Conservation (phyloP, 2,888 invertebrate species). For the Euplagia quadripunctaria region DNA sequence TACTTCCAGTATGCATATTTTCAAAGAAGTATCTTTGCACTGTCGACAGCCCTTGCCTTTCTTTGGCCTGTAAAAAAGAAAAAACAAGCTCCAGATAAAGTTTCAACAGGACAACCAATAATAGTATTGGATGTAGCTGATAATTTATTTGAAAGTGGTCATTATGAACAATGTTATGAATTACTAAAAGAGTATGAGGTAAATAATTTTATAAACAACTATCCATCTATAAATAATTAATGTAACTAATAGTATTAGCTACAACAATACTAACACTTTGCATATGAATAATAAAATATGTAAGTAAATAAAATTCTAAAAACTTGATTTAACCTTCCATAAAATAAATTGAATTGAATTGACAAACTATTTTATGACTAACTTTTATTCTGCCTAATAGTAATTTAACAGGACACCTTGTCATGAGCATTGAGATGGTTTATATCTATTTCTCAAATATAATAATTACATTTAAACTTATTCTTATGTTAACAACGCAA, state of each 20-base stretch:
- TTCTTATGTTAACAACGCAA: no score
- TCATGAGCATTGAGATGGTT: no score
- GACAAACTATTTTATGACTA: no score
- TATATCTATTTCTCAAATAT: no score
- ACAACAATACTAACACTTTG: no score
- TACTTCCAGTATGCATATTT: slow-evolving; percentile 10
- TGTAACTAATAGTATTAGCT: background rate
- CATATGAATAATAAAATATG: no score
- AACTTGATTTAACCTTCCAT: no score
- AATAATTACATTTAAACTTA: no score
- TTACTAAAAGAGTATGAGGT: slow-evolving; percentile 87
- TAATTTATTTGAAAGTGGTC: slow-evolving; percentile 88
- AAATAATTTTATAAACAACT: slow-evolving; percentile 28
- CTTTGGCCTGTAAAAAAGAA: slow-evolving; percentile 73
- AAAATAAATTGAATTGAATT: no score
- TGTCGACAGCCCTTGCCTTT: slow-evolving; percentile 63
- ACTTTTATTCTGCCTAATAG: no score
- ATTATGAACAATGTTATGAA: slow-evolving; percentile 89
- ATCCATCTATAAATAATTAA: background rate
- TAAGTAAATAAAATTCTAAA: no score
- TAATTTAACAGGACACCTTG: no score
- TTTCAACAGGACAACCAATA: slow-evolving; percentile 55
- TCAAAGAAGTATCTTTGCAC: slow-evolving; percentile 26
- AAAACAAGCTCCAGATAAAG: slow-evolving; percentile 39
- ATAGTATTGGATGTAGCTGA: slow-evolving; percentile 88